These are phyloP conservation scores for Scaptomyza reducta DNA, from an alignment of 2,888 invertebrate species.

Conservation along the genomic window DNA sequence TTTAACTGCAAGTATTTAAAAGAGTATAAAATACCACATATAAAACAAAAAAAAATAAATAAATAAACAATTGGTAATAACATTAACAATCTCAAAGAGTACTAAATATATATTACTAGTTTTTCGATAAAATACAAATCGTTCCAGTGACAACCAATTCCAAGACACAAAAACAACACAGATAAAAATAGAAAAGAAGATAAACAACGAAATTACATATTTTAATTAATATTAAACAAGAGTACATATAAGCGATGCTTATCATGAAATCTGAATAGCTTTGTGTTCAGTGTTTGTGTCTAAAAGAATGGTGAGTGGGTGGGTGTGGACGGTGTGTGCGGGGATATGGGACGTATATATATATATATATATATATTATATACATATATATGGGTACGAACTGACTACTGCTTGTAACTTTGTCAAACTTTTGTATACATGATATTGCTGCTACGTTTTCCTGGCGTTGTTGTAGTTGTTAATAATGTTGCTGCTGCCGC, in stretches of 20 bases:
- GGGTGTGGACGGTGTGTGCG: conserved; percentile 15
- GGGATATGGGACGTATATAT: conserved; percentile 10
- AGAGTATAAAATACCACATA: background rate
- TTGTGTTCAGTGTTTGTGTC: conserved; percentile 7
- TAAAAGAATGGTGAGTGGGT: conserved; percentile 1
- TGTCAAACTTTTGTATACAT: conserved; percentile 60
- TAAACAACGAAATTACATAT: conserved; percentile 57
- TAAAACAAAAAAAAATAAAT: too few species aligned
- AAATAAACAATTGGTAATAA: too few species aligned
- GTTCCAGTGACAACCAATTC: background rate
- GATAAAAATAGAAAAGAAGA: background rate
- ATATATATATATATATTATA: conserved; percentile 20
- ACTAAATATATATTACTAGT: too few species aligned
- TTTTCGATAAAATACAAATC: background rate
- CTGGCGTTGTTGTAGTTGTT: conserved; percentile 27
- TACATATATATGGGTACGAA: conserved; percentile 15
- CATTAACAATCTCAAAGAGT: background rate
- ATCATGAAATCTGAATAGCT: conserved; percentile 57
- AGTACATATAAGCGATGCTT: conserved; percentile 66
- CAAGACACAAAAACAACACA: conserved; percentile 5
- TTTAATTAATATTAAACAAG: conserved; percentile 83
- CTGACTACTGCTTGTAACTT: conserved; percentile 57
- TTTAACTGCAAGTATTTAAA: too few species aligned
- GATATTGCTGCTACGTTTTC: conserved; percentile 27
- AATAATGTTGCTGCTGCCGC: conserved; percentile 25